Evolutionary conservation across 2,888 invertebrate species (phyloP).

Genomic region (Watsonalla cultraria): DNA sequence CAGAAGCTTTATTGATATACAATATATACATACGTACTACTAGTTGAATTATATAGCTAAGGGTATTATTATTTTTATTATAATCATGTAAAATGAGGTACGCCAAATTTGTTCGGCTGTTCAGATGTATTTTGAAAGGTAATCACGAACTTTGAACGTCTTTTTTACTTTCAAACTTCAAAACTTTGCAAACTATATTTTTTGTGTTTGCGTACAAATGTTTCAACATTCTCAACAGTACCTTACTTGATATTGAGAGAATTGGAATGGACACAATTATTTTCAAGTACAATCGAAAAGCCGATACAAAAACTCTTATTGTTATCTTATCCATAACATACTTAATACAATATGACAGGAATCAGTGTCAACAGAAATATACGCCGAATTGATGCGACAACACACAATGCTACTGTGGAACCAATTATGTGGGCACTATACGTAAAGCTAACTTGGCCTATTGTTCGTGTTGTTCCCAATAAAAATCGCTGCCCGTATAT

Average conservation of each 20-base stretch:
- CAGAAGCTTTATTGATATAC: too few relatives aligned
- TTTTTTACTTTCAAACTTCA: too few relatives aligned
- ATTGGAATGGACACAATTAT: too few relatives aligned
- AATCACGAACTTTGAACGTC: too few relatives aligned
- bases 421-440: slow-evolving; percentile 16
- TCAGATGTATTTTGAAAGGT: too few relatives aligned
- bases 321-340: neutral
- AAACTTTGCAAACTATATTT: too few relatives aligned
- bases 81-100: too few relatives aligned
- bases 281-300: too few relatives aligned
- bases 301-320: too few relatives aligned
- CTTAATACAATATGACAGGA: neutral
- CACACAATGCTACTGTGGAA: slow-evolving; percentile 12
- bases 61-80: neutral
- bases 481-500: slow-evolving; percentile 13
- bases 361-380: slow-evolving; percentile 2
- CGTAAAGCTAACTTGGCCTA: slow-evolving; percentile 7
- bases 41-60: neutral
- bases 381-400: slow-evolving; percentile 25
- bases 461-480: slow-evolving; percentile 14
- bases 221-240: too few relatives aligned
- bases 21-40: neutral
- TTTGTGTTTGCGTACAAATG: too few relatives aligned
- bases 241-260: too few relatives aligned
- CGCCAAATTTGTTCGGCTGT: neutral